Conservation (phyloP, 2,888 invertebrate species). For the Netelia inedita region DNA sequence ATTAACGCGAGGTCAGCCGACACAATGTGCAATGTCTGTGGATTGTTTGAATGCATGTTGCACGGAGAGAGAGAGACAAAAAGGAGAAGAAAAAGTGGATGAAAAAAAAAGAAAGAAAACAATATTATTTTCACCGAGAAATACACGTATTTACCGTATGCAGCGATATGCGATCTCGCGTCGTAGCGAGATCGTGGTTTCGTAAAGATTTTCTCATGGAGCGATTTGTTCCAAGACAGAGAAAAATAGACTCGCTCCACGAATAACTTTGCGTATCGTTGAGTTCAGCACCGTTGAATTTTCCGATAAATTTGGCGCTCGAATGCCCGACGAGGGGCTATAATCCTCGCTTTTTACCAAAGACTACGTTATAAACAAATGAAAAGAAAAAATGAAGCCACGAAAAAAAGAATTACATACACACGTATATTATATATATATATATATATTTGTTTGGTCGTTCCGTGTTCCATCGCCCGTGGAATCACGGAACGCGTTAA, state of each 20-base stretch:
- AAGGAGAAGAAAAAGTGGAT: slow-evolving; percentile 8
- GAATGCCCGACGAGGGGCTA: slow-evolving; percentile 5
- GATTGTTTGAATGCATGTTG: slow-evolving; percentile 31
- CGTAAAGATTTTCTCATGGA: background rate
- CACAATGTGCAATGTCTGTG: slow-evolving; percentile 67
- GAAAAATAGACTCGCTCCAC: slow-evolving; percentile 13
- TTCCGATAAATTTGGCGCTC: slow-evolving; percentile 17
- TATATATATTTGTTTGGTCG: slow-evolving; percentile 14
- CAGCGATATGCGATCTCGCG: background rate
- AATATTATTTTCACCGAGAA: slow-evolving; percentile 58
- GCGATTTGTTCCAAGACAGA: background rate
- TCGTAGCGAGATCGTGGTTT: background rate
- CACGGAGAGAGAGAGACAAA: background rate
- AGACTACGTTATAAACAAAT: slow-evolving; percentile 54
- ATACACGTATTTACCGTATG: slow-evolving; percentile 19
- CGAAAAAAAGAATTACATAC: background rate
- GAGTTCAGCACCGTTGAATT: slow-evolving; percentile 16
- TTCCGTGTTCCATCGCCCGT: slow-evolving; percentile 57
- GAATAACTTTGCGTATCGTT: slow-evolving; percentile 40
- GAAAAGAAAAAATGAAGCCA: too few relatives aligned
- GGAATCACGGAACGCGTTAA: slow-evolving; percentile 33
- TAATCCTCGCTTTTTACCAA: slow-evolving; percentile 61
- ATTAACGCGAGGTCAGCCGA: slow-evolving; percentile 61
- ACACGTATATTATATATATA: background rate
- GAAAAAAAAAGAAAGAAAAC: slow-evolving; percentile 4